Conservation (phyloP, 2,113 vertebrate species). For the Varanus komodoensis region DNA sequence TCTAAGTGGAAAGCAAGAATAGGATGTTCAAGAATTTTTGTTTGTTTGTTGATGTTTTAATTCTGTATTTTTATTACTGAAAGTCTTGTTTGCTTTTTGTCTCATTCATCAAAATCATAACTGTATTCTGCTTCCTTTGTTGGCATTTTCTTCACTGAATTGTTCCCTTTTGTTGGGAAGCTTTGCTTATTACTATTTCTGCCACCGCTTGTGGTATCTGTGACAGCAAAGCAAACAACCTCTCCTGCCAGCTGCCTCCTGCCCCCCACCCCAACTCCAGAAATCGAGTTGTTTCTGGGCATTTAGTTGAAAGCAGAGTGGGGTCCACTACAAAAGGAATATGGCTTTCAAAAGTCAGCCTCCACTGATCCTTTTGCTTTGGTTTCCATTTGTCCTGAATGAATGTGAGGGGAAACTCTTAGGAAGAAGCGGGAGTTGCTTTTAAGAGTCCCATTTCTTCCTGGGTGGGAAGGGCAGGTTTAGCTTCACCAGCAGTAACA, state of each 20-base stretch:
- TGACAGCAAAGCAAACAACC: not conserved
- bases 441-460: not conserved
- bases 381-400: not conserved
- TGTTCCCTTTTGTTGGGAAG: not conserved
- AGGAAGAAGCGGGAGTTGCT: too few species aligned
- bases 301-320: too few species aligned
- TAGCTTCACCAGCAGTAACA: not conserved
- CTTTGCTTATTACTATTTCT: not conserved
- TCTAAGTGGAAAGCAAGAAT: not conserved
- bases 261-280: too few species aligned
- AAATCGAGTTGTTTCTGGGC: too few species aligned
- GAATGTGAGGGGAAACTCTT: not conserved
- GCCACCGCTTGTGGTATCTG: not conserved
- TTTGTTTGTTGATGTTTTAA: not conserved
- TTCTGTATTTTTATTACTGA: not conserved
- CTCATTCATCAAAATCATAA: not conserved
- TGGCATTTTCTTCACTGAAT: not conserved
- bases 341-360: too few species aligned
- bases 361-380: not conserved
- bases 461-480: too few species aligned
- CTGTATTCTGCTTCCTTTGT: not conserved
- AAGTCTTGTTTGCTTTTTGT: not conserved
- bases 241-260: too few species aligned
- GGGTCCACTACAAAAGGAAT: too few species aligned
- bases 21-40: not conserved